A percentile compares a stretch with the other conserved stretches of the same genome.
Conservation (phyloP, 2,888 invertebrate genomes). For the Myopa tessellatipennis region DNA sequence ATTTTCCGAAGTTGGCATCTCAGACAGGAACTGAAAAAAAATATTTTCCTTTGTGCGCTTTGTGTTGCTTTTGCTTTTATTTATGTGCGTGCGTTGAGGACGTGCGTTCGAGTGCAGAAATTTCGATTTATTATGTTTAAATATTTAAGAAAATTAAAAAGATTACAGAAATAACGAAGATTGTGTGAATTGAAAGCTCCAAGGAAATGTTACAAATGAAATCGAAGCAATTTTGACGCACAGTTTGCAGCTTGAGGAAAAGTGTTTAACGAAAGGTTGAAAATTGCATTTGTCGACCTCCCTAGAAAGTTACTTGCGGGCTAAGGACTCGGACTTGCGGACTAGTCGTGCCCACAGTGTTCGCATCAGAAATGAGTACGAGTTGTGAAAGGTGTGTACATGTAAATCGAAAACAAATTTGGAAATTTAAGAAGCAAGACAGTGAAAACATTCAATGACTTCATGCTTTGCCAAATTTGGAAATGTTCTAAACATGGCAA, state of each 20-base stretch:
- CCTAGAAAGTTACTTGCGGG: too few species aligned
- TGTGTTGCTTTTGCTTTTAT: slow-evolving; percentile 14
- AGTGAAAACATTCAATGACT: slow-evolving; percentile 46
- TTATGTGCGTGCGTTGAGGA: slow-evolving; percentile 35
- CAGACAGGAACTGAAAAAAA: slow-evolving; percentile 14
- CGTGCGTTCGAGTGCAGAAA: slow-evolving; percentile 24
- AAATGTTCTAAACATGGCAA: slow-evolving; percentile 38
- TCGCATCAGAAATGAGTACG: slow-evolving; percentile 56
- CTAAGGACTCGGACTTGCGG: too few species aligned
- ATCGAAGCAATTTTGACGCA: slow-evolving; percentile 39
- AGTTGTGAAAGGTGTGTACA: slow-evolving; percentile 63
- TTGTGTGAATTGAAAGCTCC: slow-evolving; percentile 54
- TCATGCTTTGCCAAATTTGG: slow-evolving; percentile 48
- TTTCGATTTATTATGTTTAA: slow-evolving; percentile 22
- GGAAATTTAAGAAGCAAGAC: slow-evolving; percentile 53
- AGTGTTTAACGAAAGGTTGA: slow-evolving; percentile 35
- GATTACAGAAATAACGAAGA: slow-evolving; percentile 32
- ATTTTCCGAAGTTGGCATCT: slow-evolving; percentile 1
- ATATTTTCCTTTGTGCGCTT: slow-evolving; percentile 2
- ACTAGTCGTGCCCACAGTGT: background rate
- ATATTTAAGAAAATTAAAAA: slow-evolving; percentile 15
- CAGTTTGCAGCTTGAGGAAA: slow-evolving; percentile 2
- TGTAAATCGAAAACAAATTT: slow-evolving; percentile 51
- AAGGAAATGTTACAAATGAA: slow-evolving; percentile 57
- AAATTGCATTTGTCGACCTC: slow-evolving; percentile 54